Conservation (phyloP, 2,888 invertebrate species). For the Heteromyza rotundicornis region DNA sequence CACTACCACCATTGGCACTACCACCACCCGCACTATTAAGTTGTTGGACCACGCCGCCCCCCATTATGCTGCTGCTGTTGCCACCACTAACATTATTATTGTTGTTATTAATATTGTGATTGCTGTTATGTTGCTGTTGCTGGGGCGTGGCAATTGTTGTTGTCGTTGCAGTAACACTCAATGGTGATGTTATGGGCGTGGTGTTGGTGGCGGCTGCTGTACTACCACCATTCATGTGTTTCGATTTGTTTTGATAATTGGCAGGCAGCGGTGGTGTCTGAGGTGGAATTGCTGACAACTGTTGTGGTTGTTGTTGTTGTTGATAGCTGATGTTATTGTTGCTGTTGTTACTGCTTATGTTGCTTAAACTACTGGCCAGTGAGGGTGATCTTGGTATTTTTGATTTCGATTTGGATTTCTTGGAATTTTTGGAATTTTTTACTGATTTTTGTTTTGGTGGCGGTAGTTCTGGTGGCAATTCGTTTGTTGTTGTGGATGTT, state of each 20-base stretch:
- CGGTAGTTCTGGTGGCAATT: slow-evolving; percentile 50
- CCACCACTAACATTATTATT: slow-evolving; percentile 26
- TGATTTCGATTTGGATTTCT: slow-evolving; percentile 49
- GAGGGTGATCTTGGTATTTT: slow-evolving; percentile 57
- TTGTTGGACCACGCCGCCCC: slow-evolving; percentile 35
- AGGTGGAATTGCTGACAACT: slow-evolving; percentile 44
- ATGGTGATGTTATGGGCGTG: slow-evolving; percentile 14
- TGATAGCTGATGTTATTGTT: slow-evolving; percentile 33
- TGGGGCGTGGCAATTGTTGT: slow-evolving; percentile 26
- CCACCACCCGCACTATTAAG: slow-evolving; percentile 29
- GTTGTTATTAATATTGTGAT: slow-evolving; percentile 25
- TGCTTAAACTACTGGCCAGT: slow-evolving; percentile 48
- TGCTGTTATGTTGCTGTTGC: too few relatives aligned
- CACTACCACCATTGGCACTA: slow-evolving; percentile 35
- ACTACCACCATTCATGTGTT: slow-evolving; percentile 53
- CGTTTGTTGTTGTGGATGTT: slow-evolving; percentile 25
- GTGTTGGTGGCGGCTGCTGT: slow-evolving; percentile 30
- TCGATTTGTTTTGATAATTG: slow-evolving; percentile 44
- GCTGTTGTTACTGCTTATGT: slow-evolving; percentile 10
- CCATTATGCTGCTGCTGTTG: slow-evolving; percentile 32
- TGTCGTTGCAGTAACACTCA: slow-evolving; percentile 2
- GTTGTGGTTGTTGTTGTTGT: slow-evolving; percentile 18
- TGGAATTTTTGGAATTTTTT: slow-evolving; percentile 49
- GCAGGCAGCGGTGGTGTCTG: slow-evolving; percentile 59
- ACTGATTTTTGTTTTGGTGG: slow-evolving; percentile 55